A percentile compares a stretch with the other conserved stretches of the same genome.
phyloP scores from a whole-genome alignment of 2,797 vertebrate genomes.

The Fratercula arctica region DNA sequence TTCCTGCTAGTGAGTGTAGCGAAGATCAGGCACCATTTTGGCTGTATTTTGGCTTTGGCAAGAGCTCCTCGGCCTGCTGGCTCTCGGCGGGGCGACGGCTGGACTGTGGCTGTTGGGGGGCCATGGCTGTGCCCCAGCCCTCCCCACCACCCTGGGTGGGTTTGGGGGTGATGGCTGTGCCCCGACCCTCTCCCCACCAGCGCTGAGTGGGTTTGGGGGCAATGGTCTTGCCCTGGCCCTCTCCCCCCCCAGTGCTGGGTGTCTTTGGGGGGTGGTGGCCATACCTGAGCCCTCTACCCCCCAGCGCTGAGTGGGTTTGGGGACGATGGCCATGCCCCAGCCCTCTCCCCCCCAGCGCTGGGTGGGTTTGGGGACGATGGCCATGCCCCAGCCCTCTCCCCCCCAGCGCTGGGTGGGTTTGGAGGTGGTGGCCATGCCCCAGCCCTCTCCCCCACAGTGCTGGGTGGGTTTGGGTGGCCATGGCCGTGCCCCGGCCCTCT shows the following conservation, averaged over 20 bases:
- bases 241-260: not conserved
- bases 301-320: no score
- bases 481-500: no score
- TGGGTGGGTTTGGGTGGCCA: no score
- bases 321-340: no score
- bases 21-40: not conserved
- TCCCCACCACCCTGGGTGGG: not conserved
- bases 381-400: not conserved
- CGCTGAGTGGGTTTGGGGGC: not conserved
- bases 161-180: not conserved
- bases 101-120: not conserved
- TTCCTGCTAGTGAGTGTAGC: not conserved
- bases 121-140: not conserved
- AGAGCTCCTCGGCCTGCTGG: not conserved
- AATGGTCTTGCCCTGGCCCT: not conserved
- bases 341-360: no score
- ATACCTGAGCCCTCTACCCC: no score
- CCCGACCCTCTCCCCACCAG: no score
- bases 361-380: no score
- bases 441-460: no score
- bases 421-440: not conserved
- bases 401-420: not conserved
- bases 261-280: not conserved
- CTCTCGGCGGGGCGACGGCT: not conserved
- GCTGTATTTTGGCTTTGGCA: slow-evolving; percentile 38